Evolutionary conservation across 1,140 invertebrate species (phyloP), one percentile per base, ranked within the genome.

Genomic region (Bombus ignitus): DNA sequence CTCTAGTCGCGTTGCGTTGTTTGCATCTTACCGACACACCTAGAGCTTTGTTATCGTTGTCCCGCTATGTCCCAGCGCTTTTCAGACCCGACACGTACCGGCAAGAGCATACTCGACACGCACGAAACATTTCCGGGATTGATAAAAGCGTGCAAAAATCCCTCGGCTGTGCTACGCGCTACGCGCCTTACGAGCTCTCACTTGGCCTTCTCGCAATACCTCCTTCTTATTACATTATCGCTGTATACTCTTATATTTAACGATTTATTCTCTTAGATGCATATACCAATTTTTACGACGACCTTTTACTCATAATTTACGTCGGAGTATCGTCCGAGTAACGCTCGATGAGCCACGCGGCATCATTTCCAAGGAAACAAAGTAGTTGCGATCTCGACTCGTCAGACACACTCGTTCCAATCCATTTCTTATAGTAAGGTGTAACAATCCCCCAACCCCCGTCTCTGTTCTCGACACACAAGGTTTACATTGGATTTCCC

Each of bases 341-440:
- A 37, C 15, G 25, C 25, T 32, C 77, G 44, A 74, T 59, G 39
- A 79, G 15, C 65, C 28, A 22, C 53, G 47, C 22, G 65, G 1
- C n/a, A 15, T 32, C 15, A 32, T 37, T 28, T 37, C 57, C 35
- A 57, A 62, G 47, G 70, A 47, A 88, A 75, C 65, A 66, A 73
- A 77, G 42, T 81, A 87, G 80, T 68, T 65, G 53, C 74, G 44
- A 65, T 35, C 78, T 68, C 59, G 80, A n/a, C 89, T 93, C 85
- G 90, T 92, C 90, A 93, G 92, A 94, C 92, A 93, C 90, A 90
- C 86, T 91, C 90, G 92, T 87, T 94, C 92, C 92, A 94, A 95
- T 95, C 94, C 94, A 95, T 92, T 95, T 94, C 94, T 95, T 95
- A 95, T 95, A 95, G 94, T 95, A 95, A 95, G 94, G 94, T 95